Conservation (phyloP, 2,888 invertebrate genomes). For the Polia nebulosa region DNA sequence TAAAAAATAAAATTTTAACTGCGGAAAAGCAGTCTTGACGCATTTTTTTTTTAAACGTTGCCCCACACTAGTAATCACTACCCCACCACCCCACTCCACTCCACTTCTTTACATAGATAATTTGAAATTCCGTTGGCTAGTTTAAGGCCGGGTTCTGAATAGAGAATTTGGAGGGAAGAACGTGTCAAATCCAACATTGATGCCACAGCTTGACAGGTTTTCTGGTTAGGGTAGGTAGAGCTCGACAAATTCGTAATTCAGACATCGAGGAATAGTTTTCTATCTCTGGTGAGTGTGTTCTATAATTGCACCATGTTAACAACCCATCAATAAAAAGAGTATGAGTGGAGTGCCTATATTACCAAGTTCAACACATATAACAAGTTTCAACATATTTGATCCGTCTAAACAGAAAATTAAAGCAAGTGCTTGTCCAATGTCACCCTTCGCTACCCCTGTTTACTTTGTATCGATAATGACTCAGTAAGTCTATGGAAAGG, state of each 20-base stretch:
- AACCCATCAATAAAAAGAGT: neutral
- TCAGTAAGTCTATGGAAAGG: slow-evolving; percentile 42
- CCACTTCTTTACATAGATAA: no score
- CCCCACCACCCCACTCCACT: no score
- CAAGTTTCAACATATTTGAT: slow-evolving; percentile 52
- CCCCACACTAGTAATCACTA: no score
- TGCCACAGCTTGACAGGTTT: neutral
- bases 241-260: neutral
- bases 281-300: neutral
- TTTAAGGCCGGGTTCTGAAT: no score
- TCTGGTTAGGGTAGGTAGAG: no score
- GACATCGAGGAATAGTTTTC: neutral
- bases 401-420: slow-evolving; percentile 60
- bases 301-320: neutral
- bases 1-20: no score
- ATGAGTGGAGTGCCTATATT: neutral
- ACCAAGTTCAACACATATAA: slow-evolving; percentile 10
- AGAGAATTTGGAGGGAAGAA: no score
- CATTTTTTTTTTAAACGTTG: no score
- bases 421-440: slow-evolving; percentile 67
- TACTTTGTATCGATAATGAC: slow-evolving; percentile 62
- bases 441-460: slow-evolving; percentile 56
- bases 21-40: no score
- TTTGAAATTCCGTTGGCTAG: no score
- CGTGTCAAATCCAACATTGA: no score